Evolutionary conservation across 1,140 invertebrate genomes (phyloP), one percentile per base, ranked within the genome.

Genomic region (Hesperophylax magnus): DNA sequence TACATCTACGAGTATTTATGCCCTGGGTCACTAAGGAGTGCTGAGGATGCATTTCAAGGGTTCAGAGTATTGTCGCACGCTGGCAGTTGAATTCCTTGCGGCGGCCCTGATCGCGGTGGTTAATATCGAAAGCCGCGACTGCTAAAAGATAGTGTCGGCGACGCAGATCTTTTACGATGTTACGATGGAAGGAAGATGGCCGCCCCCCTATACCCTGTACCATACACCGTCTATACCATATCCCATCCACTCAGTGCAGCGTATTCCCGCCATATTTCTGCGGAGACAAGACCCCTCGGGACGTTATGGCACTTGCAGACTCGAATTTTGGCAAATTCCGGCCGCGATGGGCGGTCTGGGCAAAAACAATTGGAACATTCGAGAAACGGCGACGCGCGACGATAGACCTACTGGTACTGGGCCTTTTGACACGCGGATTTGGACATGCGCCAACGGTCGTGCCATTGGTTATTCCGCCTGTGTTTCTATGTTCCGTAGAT

Each of bases 321-420:
- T 24, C 8, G 61, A 31, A 65, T 65, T 65, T 65, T 65, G 61
- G 61, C 61, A 65, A 65, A 65, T 65, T 65, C 27, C 61, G 27
- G 17, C 61, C 61, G 20, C 61, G 61, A 31, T 65, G 61, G 61
- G 61, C 61, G 61, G 61, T 65, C 61, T 31, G 22, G 17, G 61
- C 61, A 65, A 65, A 65, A 65, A 65, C 61, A 65, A 65, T 65
- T 65, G 61, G 61, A 65, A 65, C 61, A 27, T 65, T 65, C 61
- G 61, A 65, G 61, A 63, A 65, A 65, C 61, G 61, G 61, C 27
- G 27, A 39, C 9, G 34, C 34, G 34, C 34, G 34, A 39, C 34
- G 34, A 39, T 39, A 39, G 61, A 65, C 61, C 61, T 27, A 65
- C 15, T 18, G n/a, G 18, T 7, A 20, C 18, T 31, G 9, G 61